These are phyloP conservation scores for Andricus grossulariae DNA, from an alignment of 1,140 invertebrate genomes.

Conservation along the genomic window DNA sequence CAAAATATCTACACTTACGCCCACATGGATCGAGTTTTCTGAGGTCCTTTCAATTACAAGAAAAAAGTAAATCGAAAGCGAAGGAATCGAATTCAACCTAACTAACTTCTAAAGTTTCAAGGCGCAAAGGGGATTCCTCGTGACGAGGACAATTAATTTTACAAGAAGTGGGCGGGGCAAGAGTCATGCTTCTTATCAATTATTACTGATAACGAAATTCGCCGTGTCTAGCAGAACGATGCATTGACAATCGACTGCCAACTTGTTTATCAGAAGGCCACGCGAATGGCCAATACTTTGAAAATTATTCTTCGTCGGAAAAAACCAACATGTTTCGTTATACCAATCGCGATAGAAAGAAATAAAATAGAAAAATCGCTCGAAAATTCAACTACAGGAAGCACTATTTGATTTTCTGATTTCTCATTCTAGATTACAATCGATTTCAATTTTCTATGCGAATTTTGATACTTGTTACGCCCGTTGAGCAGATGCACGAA, in stretches of 20 bases:
- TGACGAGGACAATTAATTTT: slow-evolving; percentile 26
- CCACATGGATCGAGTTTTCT: slow-evolving; percentile 34
- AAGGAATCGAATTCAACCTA: slow-evolving; percentile 19
- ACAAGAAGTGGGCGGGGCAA: slow-evolving; percentile 12
- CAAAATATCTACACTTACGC: background rate
- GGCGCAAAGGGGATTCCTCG: slow-evolving; percentile 6
- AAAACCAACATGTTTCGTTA: no score
- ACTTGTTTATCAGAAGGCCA: background rate
- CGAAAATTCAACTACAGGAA: no score
- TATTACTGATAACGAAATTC: slow-evolving; percentile 15
- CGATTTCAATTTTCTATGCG: no score
- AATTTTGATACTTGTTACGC: background rate
- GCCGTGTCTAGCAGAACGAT: background rate
- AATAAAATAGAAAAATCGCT: no score
- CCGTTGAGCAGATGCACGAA: slow-evolving; percentile 25
- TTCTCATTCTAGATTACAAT: no score
- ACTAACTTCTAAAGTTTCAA: slow-evolving; percentile 23
- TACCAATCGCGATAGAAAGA: no score
- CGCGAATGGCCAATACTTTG: background rate
- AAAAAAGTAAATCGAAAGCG: slow-evolving; percentile 28
- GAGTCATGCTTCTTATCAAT: slow-evolving; percentile 18
- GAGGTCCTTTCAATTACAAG: slow-evolving; percentile 28
- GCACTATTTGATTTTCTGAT: no score
- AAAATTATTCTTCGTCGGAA: background rate
- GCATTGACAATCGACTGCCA: background rate